Evolutionary conservation across 1,140 invertebrate species (phyloP).

Genomic region (Neuroterus valhalla): DNA sequence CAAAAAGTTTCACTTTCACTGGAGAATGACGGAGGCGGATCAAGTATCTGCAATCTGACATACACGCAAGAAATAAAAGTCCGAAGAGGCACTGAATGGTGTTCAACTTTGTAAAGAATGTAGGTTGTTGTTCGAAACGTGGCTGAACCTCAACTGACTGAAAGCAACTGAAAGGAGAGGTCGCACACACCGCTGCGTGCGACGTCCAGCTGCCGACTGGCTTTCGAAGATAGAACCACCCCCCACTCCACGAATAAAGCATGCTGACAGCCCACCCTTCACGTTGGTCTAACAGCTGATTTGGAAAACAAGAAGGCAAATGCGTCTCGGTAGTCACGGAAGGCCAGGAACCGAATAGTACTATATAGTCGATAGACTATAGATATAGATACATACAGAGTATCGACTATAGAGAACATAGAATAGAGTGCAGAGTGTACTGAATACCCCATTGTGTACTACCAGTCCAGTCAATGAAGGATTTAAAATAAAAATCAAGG

Average conservation of each 20-base stretch:
- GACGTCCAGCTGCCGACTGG: conserved; percentile 55
- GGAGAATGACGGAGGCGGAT: neutral
- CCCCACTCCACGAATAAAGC: conserved; percentile 37
- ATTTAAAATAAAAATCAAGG: no score
- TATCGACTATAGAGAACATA: no score
- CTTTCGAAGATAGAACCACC: conserved; percentile 27
- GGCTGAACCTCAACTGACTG: neutral
- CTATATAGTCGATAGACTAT: no score
- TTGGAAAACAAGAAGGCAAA: conserved; percentile 60
- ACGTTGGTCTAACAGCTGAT: conserved; percentile 65
- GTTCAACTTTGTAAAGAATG: neutral
- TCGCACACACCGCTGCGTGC: conserved; percentile 34
- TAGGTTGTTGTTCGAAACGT: neutral
- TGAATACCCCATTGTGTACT: neutral
- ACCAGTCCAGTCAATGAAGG: no score
- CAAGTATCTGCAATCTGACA: conserved; percentile 6
- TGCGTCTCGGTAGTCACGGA: neutral
- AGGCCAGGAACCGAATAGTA: neutral
- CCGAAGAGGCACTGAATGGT: conserved; percentile 11
- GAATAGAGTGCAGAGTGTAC: neutral
- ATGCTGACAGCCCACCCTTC: conserved; percentile 43
- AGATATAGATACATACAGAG: no score
- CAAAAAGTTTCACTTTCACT: conserved; percentile 23
- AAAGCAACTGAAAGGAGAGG: neutral
- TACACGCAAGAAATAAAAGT: conserved; percentile 9